phyloP scores from a whole-genome alignment of 2,797 vertebrate genomes.

The Pangasius macronema region DNA sequence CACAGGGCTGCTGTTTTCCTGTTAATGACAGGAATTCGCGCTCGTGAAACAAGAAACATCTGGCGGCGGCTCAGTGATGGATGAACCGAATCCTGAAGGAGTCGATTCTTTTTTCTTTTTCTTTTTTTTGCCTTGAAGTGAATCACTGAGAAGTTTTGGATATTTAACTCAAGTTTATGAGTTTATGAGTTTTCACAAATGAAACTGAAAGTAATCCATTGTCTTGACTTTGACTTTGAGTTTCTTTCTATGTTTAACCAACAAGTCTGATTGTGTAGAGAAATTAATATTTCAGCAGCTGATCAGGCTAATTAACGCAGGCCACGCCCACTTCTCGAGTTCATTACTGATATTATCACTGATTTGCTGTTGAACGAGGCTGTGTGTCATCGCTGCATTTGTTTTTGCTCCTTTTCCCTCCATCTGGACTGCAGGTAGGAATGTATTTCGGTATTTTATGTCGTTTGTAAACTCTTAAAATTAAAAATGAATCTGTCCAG shows the following conservation, averaged over 20 bases:
- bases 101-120: conserved; percentile 1
- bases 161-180: too few species aligned
- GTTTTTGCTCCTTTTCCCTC: too few species aligned
- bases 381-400: too few species aligned
- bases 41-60: conserved; percentile 72
- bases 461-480: neutral
- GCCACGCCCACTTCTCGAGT: neutral
- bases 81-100: neutral
- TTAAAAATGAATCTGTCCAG: neutral
- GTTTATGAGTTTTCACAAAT: too few species aligned
- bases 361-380: neutral
- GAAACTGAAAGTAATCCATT: too few species aligned
- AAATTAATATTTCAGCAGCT: neutral
- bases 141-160: neutral
- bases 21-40: conserved; percentile 43
- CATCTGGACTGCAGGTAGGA: too few species aligned
- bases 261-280: neutral
- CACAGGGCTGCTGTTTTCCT: neutral
- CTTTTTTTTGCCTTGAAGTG: neutral
- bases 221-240: too few species aligned
- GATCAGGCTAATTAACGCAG: neutral
- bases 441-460: neutral
- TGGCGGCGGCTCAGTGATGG: conserved; percentile 64
- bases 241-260: too few species aligned
- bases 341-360: neutral